Base-by-base conservation (phyloP, 2,888 invertebrate species). In the Drosophila mimica region DNA sequence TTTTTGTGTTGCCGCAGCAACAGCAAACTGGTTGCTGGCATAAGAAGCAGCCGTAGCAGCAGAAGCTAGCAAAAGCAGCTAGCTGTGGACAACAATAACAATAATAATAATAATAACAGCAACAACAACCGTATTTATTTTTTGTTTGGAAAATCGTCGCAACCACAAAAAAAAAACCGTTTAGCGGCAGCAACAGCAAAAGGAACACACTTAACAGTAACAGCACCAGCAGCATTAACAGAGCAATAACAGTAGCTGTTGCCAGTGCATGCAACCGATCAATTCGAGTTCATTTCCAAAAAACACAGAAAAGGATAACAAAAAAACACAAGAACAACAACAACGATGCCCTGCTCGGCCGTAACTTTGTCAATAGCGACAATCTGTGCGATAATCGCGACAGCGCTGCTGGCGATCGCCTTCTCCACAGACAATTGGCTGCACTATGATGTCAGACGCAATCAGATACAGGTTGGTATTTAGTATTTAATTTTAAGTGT, bases 371-470 rank as follows among this genome's bases (percentile, higher is more conserved):
- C 98, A 93, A 95, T 98, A 94, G 98, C 98, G 91, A 98, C 98
- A 92, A 98, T 99, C 94, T 97, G 98, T 93, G 98, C 98, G 93
- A 97, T 99, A 93, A 96, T 98, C 93, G 98, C 98, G 91, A 97
- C 98, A 92, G 97, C 98, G 81, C 94, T 98, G 92, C 95, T 99
- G 93, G 96, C 97, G 91, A 98, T 99, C 93, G 98, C 98, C 91
- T 98, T 98, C 94, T 96, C 98, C 89, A 98, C 98, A 93, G 98
- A 99, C 94, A 98, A 98, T 95, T 99, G 99, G 99, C 95, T 98
- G 91, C 97, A 97, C 93, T 97, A 98, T 91, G 97, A 98, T 94
- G 98, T 99, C 86, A 96, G 97, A 93, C 95, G 98, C 92, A 95
- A 95, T 91, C 96, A 95, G 93, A 98, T 98, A 92, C 96, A 97